phyloP scores from a whole-genome alignment of 1,140 invertebrate species.

The Trialeurodes vaporariorum region DNA sequence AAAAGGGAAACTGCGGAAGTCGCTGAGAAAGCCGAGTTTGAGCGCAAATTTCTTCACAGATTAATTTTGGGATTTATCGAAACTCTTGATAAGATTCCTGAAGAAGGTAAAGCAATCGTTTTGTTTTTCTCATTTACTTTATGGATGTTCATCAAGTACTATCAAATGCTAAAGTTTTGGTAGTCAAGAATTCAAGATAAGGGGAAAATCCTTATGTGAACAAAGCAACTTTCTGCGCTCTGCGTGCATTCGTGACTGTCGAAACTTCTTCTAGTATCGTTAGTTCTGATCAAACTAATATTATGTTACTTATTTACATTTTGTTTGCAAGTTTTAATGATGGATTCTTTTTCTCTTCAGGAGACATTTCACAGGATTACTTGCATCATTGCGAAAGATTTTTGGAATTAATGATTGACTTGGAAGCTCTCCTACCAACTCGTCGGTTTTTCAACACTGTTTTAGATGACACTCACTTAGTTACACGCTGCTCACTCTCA shows the following conservation, averaged over 20 bases:
- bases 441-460: constrained; percentile 93
- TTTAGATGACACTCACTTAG: constrained; percentile 86
- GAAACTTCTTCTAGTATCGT: neutral
- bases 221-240: too few relatives aligned
- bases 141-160: too few relatives aligned
- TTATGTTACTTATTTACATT: neutral
- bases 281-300: neutral
- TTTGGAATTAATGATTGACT: constrained; percentile 89
- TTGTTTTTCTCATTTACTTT: neutral
- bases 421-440: constrained; percentile 89
- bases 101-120: constrained; percentile 38
- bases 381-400: constrained; percentile 89
- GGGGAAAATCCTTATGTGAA: too few relatives aligned
- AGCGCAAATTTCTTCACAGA: constrained; percentile 73
- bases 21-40: constrained; percentile 66
- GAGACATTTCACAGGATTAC: constrained; percentile 43
- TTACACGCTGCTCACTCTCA: constrained; percentile 79
- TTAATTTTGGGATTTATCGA: constrained; percentile 85
- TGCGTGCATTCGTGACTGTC: neutral
- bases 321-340: constrained; percentile 11
- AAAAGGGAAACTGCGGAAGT: constrained; percentile 67
- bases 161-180: too few relatives aligned
- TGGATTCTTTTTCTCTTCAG: constrained; percentile 33
- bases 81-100: constrained; percentile 63
- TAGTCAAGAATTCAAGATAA: too few relatives aligned